Evolutionary conservation across 1,140 invertebrate species (phyloP), one percentile per base, ranked within the genome.

Genomic region (Drosophila leontia): DNA sequence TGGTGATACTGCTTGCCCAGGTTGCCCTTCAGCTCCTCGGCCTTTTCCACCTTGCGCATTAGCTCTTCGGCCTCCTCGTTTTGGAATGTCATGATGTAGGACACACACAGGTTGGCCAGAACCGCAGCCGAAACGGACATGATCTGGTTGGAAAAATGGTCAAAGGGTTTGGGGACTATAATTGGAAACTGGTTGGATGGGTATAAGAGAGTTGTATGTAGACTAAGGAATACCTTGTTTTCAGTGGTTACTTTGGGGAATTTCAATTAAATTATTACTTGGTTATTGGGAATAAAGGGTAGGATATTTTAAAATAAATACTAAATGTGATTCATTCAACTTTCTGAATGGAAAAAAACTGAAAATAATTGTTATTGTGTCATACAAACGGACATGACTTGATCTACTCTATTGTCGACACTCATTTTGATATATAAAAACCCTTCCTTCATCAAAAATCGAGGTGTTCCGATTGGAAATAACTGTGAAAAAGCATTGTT

Each of bases 61-160:
- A 99, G 94, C 91, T 99, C 98, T 94, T 99, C 99, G 34, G 99
- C 99, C 94, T 99, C 98, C 93, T 99, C 98, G 93, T 99, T 99
- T 93, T 99, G 98, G 56, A 97, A 97, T 2, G 98, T 99, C 98
- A 99, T 99, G 76, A 99, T 99, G 91, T 99, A 99, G 50, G 98
- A 99, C 0, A 99, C 99, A 93, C 99, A 99, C 11, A 99, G 93
- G 94, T 99, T 99, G 6, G 99, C 99, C 78, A 99, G 94, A 48
- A 99, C 98, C 64, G 99, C 98, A 2, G 99, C 98, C 91, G 98
- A 98, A 1, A 99, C 96, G 83, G 97, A 96, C 90, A 99, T 94
- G 81, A 99, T 98, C 97, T 96, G 72, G 11, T 59, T 34, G 34
- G 23, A 5, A 7, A 3, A n/a, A 68, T 17, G 13, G n/a, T 1